Conservation (phyloP, 2,797 vertebrate species). For the Microctenopoma steveboyesi region DNA sequence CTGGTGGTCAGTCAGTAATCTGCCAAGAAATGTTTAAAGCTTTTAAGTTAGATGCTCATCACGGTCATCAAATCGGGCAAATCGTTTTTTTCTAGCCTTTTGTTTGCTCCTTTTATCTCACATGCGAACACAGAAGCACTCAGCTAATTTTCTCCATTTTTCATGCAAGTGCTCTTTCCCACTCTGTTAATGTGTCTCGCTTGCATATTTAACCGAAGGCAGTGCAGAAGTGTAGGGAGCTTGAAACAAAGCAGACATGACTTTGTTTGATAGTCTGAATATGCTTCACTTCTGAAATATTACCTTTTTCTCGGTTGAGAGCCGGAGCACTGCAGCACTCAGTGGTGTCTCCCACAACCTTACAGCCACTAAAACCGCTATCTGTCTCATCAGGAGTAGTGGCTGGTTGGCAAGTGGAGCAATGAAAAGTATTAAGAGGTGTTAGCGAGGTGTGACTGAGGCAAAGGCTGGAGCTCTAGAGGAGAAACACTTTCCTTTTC, state of each 20-base stretch:
- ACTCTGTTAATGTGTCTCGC: constrained; percentile 25
- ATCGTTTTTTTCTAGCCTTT: constrained; percentile 53
- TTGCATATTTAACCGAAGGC: constrained; percentile 58
- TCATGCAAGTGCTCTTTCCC: constrained; percentile 20
- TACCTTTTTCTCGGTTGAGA: constrained; percentile 55
- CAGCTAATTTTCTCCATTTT: constrained; percentile 49
- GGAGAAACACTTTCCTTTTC: constrained; percentile 42
- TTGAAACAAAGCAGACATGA: constrained; percentile 82
- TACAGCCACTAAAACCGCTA: constrained; percentile 64
- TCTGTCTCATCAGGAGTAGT: constrained; percentile 69
- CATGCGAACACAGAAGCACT: constrained; percentile 54
- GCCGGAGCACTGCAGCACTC: constrained; percentile 48
- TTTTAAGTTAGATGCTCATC: constrained; percentile 60
- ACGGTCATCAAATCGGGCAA: constrained; percentile 61
- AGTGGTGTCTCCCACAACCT: constrained; percentile 52
- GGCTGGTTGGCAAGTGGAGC: constrained; percentile 67
- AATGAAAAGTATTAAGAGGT: constrained; percentile 68
- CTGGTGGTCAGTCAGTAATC: constrained; percentile 68
- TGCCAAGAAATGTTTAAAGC: constrained; percentile 53
- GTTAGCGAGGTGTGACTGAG: constrained; percentile 66
- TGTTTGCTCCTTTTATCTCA: constrained; percentile 54
- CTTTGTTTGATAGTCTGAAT: constrained; percentile 88
- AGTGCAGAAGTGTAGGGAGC: constrained; percentile 67
- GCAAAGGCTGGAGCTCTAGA: constrained; percentile 47
- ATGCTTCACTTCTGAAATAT: constrained; percentile 69